Conservation (phyloP, 1,140 invertebrate genomes). For the Lasaia peninsularis region DNA sequence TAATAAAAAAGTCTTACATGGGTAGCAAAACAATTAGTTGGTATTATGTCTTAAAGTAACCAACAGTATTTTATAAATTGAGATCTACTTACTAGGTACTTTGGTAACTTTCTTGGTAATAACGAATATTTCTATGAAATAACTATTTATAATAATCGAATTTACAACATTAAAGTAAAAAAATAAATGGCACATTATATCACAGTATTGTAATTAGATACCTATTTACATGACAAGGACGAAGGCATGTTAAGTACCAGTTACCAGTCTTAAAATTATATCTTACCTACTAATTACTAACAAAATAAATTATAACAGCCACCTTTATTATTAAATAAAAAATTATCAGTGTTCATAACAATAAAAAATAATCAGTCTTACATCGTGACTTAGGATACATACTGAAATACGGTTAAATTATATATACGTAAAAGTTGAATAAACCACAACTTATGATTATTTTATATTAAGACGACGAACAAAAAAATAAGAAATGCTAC, state of each 20-base stretch:
- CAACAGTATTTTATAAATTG: too few species aligned
- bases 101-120: too few species aligned
- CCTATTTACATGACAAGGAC: background rate
- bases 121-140: too few species aligned
- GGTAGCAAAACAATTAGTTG: too few species aligned
- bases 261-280: background rate
- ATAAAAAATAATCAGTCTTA: constrained; percentile 15
- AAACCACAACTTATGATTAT: too few species aligned
- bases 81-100: too few species aligned
- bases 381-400: constrained; percentile 10
- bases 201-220: too few species aligned
- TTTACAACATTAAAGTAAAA: too few species aligned
- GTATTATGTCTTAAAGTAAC: too few species aligned
- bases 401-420: background rate
- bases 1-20: background rate
- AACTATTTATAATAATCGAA: too few species aligned
- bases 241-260: background rate
- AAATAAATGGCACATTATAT: too few species aligned
- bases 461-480: background rate
- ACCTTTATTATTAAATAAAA: constrained; percentile 9
- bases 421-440: background rate
- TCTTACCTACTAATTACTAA: background rate
- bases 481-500: constrained; percentile 10
- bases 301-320: constrained; percentile 1
- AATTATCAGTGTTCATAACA: constrained; percentile 16